Base-by-base conservation (phyloP, 1,140 invertebrate species). In the Dendroctonus ponderosae region DNA sequence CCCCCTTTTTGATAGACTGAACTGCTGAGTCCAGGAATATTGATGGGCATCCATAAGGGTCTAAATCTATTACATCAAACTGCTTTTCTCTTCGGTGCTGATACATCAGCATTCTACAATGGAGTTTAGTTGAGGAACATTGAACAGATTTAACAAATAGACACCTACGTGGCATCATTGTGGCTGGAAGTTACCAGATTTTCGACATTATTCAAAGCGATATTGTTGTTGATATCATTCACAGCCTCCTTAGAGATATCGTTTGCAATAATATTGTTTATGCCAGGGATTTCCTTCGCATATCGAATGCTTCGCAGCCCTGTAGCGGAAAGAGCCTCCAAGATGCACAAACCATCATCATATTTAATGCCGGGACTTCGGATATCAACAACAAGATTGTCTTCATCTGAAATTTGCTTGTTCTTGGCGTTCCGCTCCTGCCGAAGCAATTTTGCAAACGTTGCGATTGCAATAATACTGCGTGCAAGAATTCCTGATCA, bases 21-120 rank as follows among this genome's bases (percentile, higher is more conserved):
- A 99, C 89, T 0, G 95, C 95, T 3, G 90, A 84, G 80, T 99
- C 97, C 0, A 99, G 81, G 80, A 99, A 99, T 53, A 86, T 87
- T 3, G 93, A 89, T 0, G 97, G 93, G 75, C 93, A 95, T 6
- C 98, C 98, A 78, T 99, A 99, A 0, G 98, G 98, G 82, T 99
- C 98, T 42, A 99, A 79, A 79, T 99, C 98, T 62, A 99, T 86
- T 0, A 88, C 93, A 77, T 97, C 86, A 80, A 97, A 98, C 43
- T 86, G 83, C 60, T 90, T 82, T n/a, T 82, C 74, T 61, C 81
- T 81, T 60, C 86, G 86, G 71, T 91, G 87, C 70, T 88, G 81
- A 72, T 96, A 91, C 92, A 97, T 95, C 0, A 94, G 71, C 74
- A 91, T 85, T 70, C 92, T 94, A 76, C 51, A 86, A 84, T 66